Conservation (phyloP, 2,888 invertebrate species). For the Amiota mariae region DNA sequence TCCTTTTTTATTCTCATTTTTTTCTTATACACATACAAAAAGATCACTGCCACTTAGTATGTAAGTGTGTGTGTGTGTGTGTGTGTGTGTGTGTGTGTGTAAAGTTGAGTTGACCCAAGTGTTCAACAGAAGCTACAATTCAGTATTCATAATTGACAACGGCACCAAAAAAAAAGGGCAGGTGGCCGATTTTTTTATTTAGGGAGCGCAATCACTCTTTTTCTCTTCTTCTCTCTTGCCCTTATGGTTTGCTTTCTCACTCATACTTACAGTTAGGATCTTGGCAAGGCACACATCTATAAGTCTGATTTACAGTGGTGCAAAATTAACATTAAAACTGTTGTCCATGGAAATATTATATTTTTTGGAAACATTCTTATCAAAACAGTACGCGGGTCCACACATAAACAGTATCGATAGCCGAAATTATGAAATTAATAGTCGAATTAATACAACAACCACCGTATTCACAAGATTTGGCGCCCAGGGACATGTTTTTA, state of each 20-base stretch:
- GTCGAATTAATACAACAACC: no score
- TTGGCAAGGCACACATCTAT: constrained; percentile 7
- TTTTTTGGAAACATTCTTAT: no score
- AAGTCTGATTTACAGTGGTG: constrained; percentile 66
- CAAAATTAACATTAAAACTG: neutral
- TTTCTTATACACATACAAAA: constrained; percentile 63
- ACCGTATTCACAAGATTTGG: no score
- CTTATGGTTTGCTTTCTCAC: constrained; percentile 41
- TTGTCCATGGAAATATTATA: no score
- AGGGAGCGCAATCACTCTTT: constrained; percentile 57
- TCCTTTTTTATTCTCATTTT: constrained; percentile 56
- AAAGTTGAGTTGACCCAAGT: constrained; percentile 52
- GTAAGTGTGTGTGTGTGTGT: neutral
- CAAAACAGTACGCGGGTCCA: no score
- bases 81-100: neutral
- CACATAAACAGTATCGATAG: no score
- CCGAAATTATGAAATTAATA: no score
- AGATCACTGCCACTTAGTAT: constrained; percentile 66
- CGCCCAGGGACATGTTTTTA: no score
- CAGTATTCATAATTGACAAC: constrained; percentile 66
- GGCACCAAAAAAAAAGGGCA: constrained; percentile 59
- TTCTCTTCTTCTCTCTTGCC: constrained; percentile 13
- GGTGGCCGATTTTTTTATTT: constrained; percentile 67
- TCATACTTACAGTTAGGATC: constrained; percentile 48
- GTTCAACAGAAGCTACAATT: constrained; percentile 71